Evolutionary conservation across 35 echinoderm and acorn worm genomes (phyloP).

Genomic region (Heliocidaris erythrogramma): DNA sequence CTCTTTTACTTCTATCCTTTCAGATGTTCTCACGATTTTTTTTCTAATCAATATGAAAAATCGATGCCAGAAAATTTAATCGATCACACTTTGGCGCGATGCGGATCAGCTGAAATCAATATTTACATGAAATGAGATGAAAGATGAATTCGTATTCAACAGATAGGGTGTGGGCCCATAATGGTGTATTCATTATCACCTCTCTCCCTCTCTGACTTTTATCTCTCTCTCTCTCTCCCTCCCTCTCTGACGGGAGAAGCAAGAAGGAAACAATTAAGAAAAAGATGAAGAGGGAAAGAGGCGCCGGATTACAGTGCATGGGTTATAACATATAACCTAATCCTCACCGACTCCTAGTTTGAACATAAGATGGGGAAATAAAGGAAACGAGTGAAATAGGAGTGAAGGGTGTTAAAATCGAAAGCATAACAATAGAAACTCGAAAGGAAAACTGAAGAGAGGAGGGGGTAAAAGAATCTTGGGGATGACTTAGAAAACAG

Average conservation of each 20-base stretch:
- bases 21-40: not conserved
- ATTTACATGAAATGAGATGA: not conserved
- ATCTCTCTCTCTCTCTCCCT: no score
- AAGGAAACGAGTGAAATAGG: no score
- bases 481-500: slow-evolving; percentile 1
- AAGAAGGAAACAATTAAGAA: no score
- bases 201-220: not conserved
- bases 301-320: no score
- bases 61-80: not conserved
- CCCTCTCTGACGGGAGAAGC: no score
- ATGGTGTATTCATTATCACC: not conserved
- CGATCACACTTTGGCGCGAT: not conserved
- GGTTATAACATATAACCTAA: no score
- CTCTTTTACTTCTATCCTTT: not conserved
- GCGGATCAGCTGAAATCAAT: not conserved
- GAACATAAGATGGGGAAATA: no score
- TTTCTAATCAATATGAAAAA: not conserved
- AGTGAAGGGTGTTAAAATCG: not conserved
- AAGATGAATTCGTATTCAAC: not conserved
- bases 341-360: no score
- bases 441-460: not conserved
- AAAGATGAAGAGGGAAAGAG: no score
- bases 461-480: no score
- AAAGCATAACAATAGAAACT: not conserved
- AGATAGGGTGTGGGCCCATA: not conserved